A percentile compares a stretch with the other conserved stretches of the same genome.
These are phyloP conservation scores for Pimephales promelas DNA, from an alignment of 2,113 vertebrate species.

Conservation along the genomic window DNA sequence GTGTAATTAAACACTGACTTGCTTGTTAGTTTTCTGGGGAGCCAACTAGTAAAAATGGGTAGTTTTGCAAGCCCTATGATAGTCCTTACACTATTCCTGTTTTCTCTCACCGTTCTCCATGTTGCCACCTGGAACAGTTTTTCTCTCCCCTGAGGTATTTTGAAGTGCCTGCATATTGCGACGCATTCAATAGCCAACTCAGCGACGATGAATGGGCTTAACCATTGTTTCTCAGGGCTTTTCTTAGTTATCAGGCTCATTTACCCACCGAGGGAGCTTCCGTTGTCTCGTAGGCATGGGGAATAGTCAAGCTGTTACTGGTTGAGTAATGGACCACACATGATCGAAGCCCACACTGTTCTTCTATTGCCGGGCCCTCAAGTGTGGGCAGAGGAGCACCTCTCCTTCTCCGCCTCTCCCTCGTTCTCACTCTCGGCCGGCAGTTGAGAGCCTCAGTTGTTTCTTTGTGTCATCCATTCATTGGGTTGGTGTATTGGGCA, in stretches of 20 bases:
- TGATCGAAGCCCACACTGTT: slow-evolving; percentile 61
- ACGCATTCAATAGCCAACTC: slow-evolving; percentile 55
- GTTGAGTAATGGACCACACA: slow-evolving; percentile 79
- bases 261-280: slow-evolving; percentile 66
- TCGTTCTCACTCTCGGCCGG: slow-evolving; percentile 49
- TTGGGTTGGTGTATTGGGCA: slow-evolving; percentile 43
- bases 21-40: not conserved
- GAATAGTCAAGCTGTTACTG: slow-evolving; percentile 63
- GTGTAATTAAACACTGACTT: not conserved
- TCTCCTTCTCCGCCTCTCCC: slow-evolving; percentile 38
- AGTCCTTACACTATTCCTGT: not conserved
- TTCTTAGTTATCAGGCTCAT: slow-evolving; percentile 61
- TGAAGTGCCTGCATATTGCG: slow-evolving; percentile 57
- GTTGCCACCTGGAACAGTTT: slow-evolving; percentile 64
- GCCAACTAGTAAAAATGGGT: not conserved
- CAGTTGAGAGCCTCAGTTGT: slow-evolving; percentile 45
- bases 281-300: slow-evolving; percentile 62
- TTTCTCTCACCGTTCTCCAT: slow-evolving; percentile 29
- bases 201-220: slow-evolving; percentile 53
- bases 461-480: slow-evolving; percentile 72
- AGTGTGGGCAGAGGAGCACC: slow-evolving; percentile 59
- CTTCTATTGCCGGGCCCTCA: slow-evolving; percentile 56
- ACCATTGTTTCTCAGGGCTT: slow-evolving; percentile 64
- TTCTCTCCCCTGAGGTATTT: slow-evolving; percentile 55
- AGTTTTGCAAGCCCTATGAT: not conserved